These are phyloP conservation scores for Phyllopteryx taeniolatus DNA, from an alignment of 2,113 vertebrate species.

Conservation along the genomic window DNA sequence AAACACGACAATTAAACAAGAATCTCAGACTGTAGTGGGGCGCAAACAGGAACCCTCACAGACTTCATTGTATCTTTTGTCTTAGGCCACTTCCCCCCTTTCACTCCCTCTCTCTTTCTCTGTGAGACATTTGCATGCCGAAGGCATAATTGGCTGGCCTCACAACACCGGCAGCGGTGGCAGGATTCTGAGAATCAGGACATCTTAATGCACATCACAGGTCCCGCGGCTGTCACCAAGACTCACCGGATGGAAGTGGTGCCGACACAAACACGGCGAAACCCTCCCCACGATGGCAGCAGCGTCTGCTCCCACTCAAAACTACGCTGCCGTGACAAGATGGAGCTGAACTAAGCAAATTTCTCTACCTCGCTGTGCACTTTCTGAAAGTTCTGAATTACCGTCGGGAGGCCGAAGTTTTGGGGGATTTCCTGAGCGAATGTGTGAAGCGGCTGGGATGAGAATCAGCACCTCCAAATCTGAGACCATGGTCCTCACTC, in stretches of 20 bases:
- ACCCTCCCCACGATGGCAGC: conserved; percentile 83
- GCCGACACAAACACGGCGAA: conserved; percentile 91
- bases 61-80: conserved; percentile 72
- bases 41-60: conserved; percentile 67
- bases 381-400: conserved; percentile 75
- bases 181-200: conserved; percentile 87
- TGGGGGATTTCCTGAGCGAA: conserved; percentile 54
- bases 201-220: conserved; percentile 91
- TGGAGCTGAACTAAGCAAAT: conserved; percentile 81
- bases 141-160: conserved; percentile 80
- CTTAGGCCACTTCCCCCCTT: conserved; percentile 37
- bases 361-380: conserved; percentile 47
- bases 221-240: conserved; percentile 85
- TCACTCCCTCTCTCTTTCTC: conserved; percentile 45
- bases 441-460: neutral
- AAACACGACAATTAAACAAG: conserved; percentile 80
- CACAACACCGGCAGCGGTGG: conserved; percentile 58
- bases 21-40: conserved; percentile 67
- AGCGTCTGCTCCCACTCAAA: conserved; percentile 81
- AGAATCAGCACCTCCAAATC: too few species aligned
- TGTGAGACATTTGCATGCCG: conserved; percentile 74
- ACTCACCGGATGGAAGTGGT: conserved; percentile 83
- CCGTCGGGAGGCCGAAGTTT: conserved; percentile 65
- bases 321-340: conserved; percentile 85
- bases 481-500: too few species aligned